A percentile compares a stretch with the other conserved stretches of the same genome.
These are phyloP conservation scores for Oceanodroma tethys DNA, from an alignment of 2,113 vertebrate genomes.

Conservation along the genomic window DNA sequence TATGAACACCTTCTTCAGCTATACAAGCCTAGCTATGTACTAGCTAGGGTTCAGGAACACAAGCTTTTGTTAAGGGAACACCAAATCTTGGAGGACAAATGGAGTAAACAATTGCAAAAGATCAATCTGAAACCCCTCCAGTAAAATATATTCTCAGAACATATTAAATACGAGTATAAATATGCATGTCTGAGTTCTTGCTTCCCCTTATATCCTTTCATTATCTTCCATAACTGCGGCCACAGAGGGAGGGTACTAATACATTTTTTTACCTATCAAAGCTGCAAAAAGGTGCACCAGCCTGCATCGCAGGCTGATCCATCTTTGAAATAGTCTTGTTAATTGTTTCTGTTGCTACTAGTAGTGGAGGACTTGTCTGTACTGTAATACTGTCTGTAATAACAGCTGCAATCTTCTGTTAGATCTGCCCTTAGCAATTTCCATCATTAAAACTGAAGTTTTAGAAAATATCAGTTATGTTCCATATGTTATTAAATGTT, in stretches of 20 bases:
- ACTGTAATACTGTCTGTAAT: neutral
- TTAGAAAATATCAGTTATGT: neutral
- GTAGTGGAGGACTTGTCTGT: neutral
- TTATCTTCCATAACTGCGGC: neutral
- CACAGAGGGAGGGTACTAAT: neutral
- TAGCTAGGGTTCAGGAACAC: neutral
- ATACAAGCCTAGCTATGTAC: neutral
- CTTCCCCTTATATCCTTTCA: neutral
- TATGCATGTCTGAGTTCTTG: neutral
- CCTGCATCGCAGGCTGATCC: neutral
- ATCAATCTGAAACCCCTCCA: neutral
- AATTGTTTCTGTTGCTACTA: neutral
- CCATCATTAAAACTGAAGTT: neutral
- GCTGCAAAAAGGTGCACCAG: neutral
- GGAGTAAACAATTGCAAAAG: neutral
- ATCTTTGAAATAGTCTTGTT: neutral
- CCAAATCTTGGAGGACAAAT: neutral
- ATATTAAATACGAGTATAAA: neutral
- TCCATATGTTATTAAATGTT: neutral
- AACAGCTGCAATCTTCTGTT: neutral
- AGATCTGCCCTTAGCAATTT: neutral
- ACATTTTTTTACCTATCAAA: neutral
- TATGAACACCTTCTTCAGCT: neutral
- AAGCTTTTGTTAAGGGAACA: neutral
- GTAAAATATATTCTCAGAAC: neutral